These are phyloP conservation scores for Chironomus tepperi DNA, from an alignment of 1,140 invertebrate genomes.

Conservation along the genomic window DNA sequence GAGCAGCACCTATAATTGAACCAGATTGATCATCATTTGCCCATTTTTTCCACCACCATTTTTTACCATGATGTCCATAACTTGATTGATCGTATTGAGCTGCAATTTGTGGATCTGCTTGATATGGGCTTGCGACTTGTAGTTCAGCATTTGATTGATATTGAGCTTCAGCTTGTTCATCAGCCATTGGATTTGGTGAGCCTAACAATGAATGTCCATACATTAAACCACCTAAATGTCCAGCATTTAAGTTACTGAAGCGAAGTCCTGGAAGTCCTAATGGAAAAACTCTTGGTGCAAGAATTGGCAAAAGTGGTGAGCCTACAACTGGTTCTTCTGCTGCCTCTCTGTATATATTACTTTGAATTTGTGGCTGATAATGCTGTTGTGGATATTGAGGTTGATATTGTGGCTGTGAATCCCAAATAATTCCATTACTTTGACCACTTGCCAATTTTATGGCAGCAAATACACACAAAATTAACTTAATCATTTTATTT, in stretches of 20 bases:
- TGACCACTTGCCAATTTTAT: not conserved
- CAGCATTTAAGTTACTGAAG: not conserved
- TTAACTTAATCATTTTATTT: not conserved
- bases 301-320: not conserved
- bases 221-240: not conserved
- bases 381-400: not conserved
- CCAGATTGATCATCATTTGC: not conserved
- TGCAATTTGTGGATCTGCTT: not conserved
- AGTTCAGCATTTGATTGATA: not conserved
- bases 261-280: constrained; percentile 7
- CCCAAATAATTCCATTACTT: not conserved
- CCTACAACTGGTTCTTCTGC: not conserved
- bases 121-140: not conserved
- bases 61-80: not conserved
- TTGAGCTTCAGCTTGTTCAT: not conserved
- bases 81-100: not conserved
- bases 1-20: not conserved
- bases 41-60: not conserved
- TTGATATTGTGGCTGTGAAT: not conserved
- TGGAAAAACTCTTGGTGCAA: not conserved
- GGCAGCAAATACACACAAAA: not conserved
- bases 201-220: not conserved
- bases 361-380: not conserved
- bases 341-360: too few relatives aligned
- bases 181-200: not conserved